Percentiles rank a stretch among this genome's conserved stretches.
Evolutionary conservation across 2,888 invertebrate species (phyloP).

Genomic region (Macaria notata): DNA sequence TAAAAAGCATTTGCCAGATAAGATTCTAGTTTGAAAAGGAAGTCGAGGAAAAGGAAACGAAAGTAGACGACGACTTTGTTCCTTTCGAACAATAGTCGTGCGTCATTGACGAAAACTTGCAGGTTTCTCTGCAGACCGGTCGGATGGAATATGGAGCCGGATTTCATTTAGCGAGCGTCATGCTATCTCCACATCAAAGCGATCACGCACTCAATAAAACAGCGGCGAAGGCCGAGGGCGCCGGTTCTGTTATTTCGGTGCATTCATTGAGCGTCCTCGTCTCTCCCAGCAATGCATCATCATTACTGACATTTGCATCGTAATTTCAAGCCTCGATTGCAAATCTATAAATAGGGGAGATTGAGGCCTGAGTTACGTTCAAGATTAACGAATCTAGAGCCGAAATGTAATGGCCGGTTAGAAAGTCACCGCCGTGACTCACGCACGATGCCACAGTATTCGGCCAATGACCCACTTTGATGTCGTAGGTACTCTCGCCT

Average conservation of each 20-base stretch:
- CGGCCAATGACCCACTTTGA: slow-evolving; percentile 76
- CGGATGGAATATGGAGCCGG: slow-evolving; percentile 33
- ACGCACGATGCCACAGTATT: slow-evolving; percentile 67
- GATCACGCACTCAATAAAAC: slow-evolving; percentile 42
- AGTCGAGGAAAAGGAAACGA: slow-evolving; percentile 10
- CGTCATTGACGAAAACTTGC: slow-evolving; percentile 23
- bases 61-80: slow-evolving; percentile 15
- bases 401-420: slow-evolving; percentile 49
- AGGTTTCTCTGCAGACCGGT: slow-evolving; percentile 27
- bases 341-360: slow-evolving; percentile 24
- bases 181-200: slow-evolving; percentile 36
- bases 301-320: slow-evolving; percentile 34
- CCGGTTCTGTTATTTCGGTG: slow-evolving; percentile 61
- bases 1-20: neutral
- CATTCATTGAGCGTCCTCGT: slow-evolving; percentile 69
- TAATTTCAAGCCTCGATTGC: slow-evolving; percentile 27
- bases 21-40: slow-evolving; percentile 1
- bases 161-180: slow-evolving; percentile 37
- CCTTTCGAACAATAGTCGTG: slow-evolving; percentile 23
- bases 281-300: slow-evolving; percentile 50
- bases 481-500: slow-evolving; percentile 44
- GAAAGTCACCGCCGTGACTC: slow-evolving; percentile 56
- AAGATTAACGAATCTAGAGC: slow-evolving; percentile 16
- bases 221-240: slow-evolving; percentile 64
- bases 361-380: slow-evolving; percentile 30